Evolutionary conservation across 2,888 invertebrate species (phyloP).

Genomic region (Drosophila neotestacea): DNA sequence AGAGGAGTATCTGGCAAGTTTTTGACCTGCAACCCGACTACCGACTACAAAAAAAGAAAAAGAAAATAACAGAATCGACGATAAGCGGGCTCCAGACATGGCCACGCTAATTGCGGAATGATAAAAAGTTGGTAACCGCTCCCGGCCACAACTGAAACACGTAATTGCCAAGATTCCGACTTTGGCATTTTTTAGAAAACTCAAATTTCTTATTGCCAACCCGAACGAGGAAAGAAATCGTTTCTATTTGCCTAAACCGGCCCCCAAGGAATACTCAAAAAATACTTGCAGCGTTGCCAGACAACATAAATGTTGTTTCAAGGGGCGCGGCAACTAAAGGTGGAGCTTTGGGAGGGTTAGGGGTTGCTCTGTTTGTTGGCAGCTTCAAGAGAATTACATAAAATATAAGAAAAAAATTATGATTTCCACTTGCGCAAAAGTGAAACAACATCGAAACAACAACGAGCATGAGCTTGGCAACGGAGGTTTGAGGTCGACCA

Average conservation of each 20-base stretch:
- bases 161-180: slow-evolving; percentile 65
- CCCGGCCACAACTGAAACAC: slow-evolving; percentile 44
- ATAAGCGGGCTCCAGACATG: slow-evolving; percentile 75
- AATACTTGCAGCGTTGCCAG: slow-evolving; percentile 54
- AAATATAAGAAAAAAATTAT: slow-evolving; percentile 73
- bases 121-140: slow-evolving; percentile 68
- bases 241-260: slow-evolving; percentile 75
- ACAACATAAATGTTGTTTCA: slow-evolving; percentile 46
- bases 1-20: slow-evolving; percentile 55
- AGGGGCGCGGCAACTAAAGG: neutral
- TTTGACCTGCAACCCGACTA: slow-evolving; percentile 55
- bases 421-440: slow-evolving; percentile 65
- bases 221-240: slow-evolving; percentile 9
- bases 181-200: slow-evolving; percentile 12
- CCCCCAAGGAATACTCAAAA: slow-evolving; percentile 68
- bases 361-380: slow-evolving; percentile 52
- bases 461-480: slow-evolving; percentile 31
- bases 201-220: slow-evolving; percentile 48
- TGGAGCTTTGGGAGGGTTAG: slow-evolving; percentile 2
- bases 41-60: slow-evolving; percentile 35
- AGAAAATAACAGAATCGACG: slow-evolving; percentile 28
- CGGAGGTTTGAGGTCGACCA: slow-evolving; percentile 3
- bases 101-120: slow-evolving; percentile 77
- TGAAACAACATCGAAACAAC: slow-evolving; percentile 31
- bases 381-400: slow-evolving; percentile 72